These are phyloP conservation scores for Spatula clypeata DNA, from an alignment of 2,797 vertebrate species.

Conservation along the genomic window DNA sequence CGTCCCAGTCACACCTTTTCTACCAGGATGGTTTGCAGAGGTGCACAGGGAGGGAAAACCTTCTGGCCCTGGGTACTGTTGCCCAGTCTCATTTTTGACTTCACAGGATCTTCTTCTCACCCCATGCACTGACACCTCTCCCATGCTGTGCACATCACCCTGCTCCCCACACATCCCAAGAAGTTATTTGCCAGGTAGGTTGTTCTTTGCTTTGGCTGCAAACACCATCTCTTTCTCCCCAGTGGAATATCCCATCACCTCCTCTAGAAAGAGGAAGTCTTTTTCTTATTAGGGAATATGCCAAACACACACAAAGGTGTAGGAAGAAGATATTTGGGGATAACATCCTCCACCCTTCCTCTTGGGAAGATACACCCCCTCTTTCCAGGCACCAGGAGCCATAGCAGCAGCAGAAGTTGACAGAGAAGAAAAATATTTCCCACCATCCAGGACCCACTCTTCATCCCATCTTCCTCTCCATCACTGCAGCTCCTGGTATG, in stretches of 20 bases:
- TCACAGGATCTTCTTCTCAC: background rate
- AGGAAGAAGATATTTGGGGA: background rate
- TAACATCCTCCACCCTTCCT: fast-evolving
- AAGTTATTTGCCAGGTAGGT: fast-evolving
- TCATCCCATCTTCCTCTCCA: background rate
- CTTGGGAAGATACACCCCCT: background rate
- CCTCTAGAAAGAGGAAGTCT: background rate
- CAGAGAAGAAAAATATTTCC: background rate
- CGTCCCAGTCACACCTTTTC: background rate
- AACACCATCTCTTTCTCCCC: background rate
- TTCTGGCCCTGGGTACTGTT: background rate
- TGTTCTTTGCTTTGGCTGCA: background rate
- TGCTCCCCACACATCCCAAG: background rate
- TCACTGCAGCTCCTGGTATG: background rate
- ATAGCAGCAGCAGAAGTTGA: background rate
- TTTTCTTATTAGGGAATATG: fast-evolving
- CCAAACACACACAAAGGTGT: fast-evolving
- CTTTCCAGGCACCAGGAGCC: background rate
- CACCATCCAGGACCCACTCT: background rate
- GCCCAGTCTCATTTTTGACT: background rate
- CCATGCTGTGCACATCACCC: fast-evolving
- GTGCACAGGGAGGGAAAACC: background rate
- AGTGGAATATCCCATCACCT: fast-evolving
- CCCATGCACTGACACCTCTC: fast-evolving
- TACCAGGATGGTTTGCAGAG: background rate